phyloP scores from a whole-genome alignment of 2,888 invertebrate species.

The Trileptium ribeirensis region DNA sequence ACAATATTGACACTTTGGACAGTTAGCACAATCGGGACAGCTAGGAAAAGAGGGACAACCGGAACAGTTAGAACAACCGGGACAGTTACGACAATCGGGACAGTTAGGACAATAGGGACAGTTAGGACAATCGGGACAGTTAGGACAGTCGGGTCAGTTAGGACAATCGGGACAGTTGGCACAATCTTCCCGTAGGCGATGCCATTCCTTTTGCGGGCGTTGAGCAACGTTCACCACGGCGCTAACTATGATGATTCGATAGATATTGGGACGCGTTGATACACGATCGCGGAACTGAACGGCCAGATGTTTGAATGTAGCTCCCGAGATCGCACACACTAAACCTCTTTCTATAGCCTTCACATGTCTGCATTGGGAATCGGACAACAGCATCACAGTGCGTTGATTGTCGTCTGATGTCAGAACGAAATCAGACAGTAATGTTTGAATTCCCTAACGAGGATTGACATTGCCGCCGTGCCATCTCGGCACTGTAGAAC shows the following conservation, averaged over 20 bases:
- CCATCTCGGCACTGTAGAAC: too few species aligned
- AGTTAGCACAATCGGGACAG: too few species aligned
- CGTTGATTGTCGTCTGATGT: not conserved
- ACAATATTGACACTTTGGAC: too few species aligned
- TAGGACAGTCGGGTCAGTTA: too few species aligned
- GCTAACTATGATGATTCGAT: not conserved
- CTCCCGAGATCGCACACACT: not conserved
- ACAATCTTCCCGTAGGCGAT: too few species aligned
- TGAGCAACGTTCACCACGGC: not conserved
- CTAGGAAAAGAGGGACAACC: too few species aligned
- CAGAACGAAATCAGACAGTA: not conserved
- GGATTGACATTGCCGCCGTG: not conserved
- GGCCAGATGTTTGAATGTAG: not conserved
- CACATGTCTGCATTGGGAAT: not conserved
- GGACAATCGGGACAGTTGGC: too few species aligned
- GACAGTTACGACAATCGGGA: too few species aligned
- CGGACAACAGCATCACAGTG: not conserved
- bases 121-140: too few species aligned
- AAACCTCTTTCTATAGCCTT: not conserved
- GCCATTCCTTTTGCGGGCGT: not conserved
- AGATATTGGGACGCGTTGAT: not conserved
- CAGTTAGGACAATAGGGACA: too few species aligned
- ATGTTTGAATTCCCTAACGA: not conserved
- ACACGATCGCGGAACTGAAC: too few species aligned
- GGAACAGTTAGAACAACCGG: too few species aligned